Conservation (phyloP, 1,140 invertebrate species). For the Tetranychus cinnabarinus region DNA sequence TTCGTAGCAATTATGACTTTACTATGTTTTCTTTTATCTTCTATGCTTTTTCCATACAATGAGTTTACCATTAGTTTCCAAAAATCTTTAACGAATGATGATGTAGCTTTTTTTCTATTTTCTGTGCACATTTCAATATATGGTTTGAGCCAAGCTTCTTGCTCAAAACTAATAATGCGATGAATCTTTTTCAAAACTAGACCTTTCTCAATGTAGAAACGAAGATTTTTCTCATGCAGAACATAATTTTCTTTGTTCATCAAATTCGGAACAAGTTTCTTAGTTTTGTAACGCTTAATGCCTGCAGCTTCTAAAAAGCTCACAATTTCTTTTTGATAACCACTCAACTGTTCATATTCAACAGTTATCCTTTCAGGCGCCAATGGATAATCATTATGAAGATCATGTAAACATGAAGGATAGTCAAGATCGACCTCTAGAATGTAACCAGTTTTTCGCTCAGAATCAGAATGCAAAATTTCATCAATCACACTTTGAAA, state of each 20-base stretch:
- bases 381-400: constrained; percentile 21
- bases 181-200: constrained; percentile 25
- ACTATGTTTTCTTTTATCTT: constrained; percentile 23
- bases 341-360: background rate
- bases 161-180: constrained; percentile 23
- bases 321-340: constrained; percentile 11
- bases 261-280: constrained; percentile 7
- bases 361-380: constrained; percentile 15
- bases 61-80: constrained; percentile 24
- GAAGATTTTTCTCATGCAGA: constrained; percentile 25
- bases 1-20: constrained; percentile 20
- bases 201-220: constrained; percentile 23
- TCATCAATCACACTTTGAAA: constrained; percentile 1
- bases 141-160: constrained; percentile 23
- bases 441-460: constrained; percentile 8
- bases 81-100: constrained; percentile 17
- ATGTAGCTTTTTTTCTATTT: constrained; percentile 12
- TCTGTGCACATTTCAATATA: constrained; percentile 24
- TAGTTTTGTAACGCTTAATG: background rate
- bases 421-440: constrained; percentile 15
- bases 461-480: background rate
- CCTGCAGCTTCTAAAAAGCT: background rate
- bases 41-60: constrained; percentile 26
- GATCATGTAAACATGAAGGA: constrained; percentile 13
- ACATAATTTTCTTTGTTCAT: constrained; percentile 20